Evolutionary conservation across 2,888 invertebrate species (phyloP), one percentile per base, ranked within the genome.

Genomic region (Calliopum simillimum): DNA sequence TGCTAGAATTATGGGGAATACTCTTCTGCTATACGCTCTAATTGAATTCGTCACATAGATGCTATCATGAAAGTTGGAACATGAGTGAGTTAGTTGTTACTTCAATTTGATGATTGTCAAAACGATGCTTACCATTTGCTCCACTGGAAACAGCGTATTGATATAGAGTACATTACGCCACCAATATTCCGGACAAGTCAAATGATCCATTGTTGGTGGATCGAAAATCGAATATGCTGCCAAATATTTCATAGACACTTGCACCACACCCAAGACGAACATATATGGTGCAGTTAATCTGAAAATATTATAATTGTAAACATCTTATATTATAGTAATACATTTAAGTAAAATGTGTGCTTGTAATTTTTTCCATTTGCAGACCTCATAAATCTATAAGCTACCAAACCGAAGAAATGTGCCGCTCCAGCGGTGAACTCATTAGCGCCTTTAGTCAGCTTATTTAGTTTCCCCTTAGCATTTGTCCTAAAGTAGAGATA

Each of bases 131-230:
- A 94, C 94, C 94, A 94, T 95, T 86, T 94, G 92, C 33, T 93
- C 92, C 12, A 93, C 93, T 0, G 94, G 94, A 82, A 93, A 95
- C 19, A 95, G 87, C 0, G 94, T 95, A 85, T 95, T 95, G 82
- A 95, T 93, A 81, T 95, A 95, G 1, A 95, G 88, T 53, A 94
- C 87, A 86, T 95, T 95, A 76, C 95, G 89, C 95, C 95, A 95
- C 95, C 95, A 95, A 84, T 92, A 94, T 77, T 92, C 89, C 19
- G 93, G 93, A 80, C 95, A 95, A 78, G 93, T 94, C 69, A 91
- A 88, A 82, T 94, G 92, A 87, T 94, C 94, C 82, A 90, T 88
- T 0, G 94, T 92, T 0, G 94, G 93, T 3, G 94, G 94, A 82
- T 94, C 94, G 84, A 95, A 95, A 49, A 95, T 91, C 0, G 95